Base-by-base conservation (phyloP, 2,113 vertebrate genomes). In the Microtus richardsoni region DNA sequence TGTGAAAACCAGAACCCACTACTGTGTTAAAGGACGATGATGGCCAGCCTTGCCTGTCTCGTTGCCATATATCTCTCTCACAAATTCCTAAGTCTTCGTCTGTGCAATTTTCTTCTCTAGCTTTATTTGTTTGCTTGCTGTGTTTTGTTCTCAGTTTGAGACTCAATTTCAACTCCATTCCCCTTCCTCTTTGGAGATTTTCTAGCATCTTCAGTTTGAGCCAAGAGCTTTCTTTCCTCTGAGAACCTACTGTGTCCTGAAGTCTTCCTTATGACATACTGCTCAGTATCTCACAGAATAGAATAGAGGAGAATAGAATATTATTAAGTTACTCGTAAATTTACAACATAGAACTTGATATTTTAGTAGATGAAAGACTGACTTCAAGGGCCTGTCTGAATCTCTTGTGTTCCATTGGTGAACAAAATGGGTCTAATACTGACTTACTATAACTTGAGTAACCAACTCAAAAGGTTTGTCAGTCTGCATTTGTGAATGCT, bases 391-490 rank as follows among this genome's bases (percentile, higher is more conserved):
- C 30, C 10, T n/a, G 2, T 68, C 39, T 75, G 54, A 91, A 52
- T 60, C 2, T 62, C 83, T 5, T 87, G 17, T 64, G 52, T 75
- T 58, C 24, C 14, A 14, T 13, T 39, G 70, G 77, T 86, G 62
- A 19, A 77, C n/a, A 68, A 89, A 94, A 39, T 89, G 36, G 58
- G 60, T 54, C 83, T 77, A 52, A 39, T 74, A 73, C 5, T 47
- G 54, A 92, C 79, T 89, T 75, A 30, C 39, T 77, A 7, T 68
- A 33, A 22, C 47, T 33, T 41, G 28, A 70, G 39, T 70, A 14
- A 11, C 14, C 36, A 30, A 0, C 17, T 47, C 21, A 14, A 36
- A 54, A 68, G 36, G 9, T 41, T 16, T 30, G 9, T 54, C 39
- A 17, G 60, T 73, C 54, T 88, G 33, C 4, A 2, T 73, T 44